Conservation (phyloP, 2,797 vertebrate genomes). For the Diplodus sargus region DNA sequence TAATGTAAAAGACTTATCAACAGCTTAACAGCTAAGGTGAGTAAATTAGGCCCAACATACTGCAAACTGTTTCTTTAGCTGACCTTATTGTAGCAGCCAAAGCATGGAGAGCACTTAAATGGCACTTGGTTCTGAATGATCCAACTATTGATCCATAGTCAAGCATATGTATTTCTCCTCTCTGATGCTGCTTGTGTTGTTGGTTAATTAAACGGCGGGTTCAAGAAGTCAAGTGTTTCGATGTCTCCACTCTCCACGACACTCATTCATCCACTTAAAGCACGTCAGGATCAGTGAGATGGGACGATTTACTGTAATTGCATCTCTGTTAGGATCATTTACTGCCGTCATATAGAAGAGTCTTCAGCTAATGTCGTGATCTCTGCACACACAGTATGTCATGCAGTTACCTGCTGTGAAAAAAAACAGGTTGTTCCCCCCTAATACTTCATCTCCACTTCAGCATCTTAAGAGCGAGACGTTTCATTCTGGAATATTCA, state of each 20-base stretch:
- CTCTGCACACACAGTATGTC: conserved; percentile 7
- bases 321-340: conserved; percentile 21
- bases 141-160: background rate
- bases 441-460: background rate
- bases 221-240: conserved; percentile 22
- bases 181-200: background rate
- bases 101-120: background rate
- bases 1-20: too few species aligned
- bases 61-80: background rate
- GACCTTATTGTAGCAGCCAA: background rate
- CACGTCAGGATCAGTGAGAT: conserved; percentile 9
- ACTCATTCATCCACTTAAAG: conserved; percentile 17
- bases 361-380: conserved; percentile 26
- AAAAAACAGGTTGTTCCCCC: background rate
- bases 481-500: conserved; percentile 18
- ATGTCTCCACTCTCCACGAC: conserved; percentile 9
- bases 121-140: background rate
- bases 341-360: conserved; percentile 24
- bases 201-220: conserved; percentile 21
- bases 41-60: too few species aligned
- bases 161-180: background rate
- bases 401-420: background rate
- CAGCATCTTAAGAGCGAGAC: background rate
- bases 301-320: conserved; percentile 26
- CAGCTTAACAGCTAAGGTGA: too few species aligned